These are phyloP conservation scores for Bombus cullumanus DNA, from an alignment of 1,140 invertebrate genomes.

Conservation along the genomic window DNA sequence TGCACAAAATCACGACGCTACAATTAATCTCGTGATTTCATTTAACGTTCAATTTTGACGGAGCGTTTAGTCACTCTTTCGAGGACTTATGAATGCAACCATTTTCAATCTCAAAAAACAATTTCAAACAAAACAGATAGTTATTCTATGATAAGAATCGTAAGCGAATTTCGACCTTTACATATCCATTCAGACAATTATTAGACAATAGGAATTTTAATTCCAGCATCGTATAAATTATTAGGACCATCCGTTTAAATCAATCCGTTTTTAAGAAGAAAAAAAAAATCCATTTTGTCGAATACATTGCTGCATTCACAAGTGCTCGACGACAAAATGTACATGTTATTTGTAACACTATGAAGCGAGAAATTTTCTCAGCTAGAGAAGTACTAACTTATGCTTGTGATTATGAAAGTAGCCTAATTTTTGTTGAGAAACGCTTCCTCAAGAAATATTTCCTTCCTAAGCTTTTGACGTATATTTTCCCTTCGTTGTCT, in stretches of 20 bases:
- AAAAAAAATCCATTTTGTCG: background rate
- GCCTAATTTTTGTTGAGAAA: too few relatives aligned
- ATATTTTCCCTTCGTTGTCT: too few relatives aligned
- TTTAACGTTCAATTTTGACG: background rate
- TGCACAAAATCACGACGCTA: background rate
- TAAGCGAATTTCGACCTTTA: constrained; percentile 25
- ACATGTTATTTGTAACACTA: background rate
- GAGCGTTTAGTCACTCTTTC: background rate
- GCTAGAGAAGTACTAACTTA: background rate
- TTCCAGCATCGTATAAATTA: background rate
- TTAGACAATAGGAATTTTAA: constrained; percentile 32
- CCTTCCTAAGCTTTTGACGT: too few relatives aligned
- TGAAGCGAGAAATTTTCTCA: background rate
- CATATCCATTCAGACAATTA: constrained; percentile 48
- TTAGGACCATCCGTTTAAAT: background rate
- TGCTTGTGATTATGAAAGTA: background rate
- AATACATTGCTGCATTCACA: constrained; percentile 12
- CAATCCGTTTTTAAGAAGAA: background rate
- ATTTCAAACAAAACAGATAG: background rate
- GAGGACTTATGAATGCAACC: constrained; percentile 25
- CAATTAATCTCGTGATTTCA: constrained; percentile 15
- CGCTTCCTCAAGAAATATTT: background rate
- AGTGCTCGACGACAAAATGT: constrained; percentile 20
- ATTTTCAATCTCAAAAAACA: background rate
- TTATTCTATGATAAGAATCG: too few relatives aligned